Evolutionary conservation across 2,113 vertebrate genomes (phyloP).

Genomic region (Pitta sordida): DNA sequence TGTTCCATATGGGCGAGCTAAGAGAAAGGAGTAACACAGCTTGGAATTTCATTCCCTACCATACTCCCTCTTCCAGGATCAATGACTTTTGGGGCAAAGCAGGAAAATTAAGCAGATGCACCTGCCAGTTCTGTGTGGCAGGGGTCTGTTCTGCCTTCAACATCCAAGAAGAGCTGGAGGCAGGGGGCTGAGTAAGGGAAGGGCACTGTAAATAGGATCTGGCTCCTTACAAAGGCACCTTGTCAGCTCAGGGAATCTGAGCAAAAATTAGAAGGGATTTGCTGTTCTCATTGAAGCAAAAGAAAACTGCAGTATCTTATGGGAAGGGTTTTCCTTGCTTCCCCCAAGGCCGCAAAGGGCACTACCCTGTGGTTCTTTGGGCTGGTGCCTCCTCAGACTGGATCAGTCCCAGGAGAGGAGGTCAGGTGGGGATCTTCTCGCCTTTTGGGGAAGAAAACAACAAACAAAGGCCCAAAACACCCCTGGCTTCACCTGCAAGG

Average conservation of each 20-base stretch:
- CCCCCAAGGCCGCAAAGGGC: neutral
- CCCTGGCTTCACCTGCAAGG: neutral
- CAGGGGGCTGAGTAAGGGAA: neutral
- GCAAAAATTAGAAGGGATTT: neutral
- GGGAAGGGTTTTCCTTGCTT: neutral
- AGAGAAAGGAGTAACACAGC: slow-evolving; percentile 14
- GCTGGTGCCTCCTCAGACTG: neutral
- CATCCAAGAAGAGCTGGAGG: neutral
- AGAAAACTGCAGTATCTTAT: neutral
- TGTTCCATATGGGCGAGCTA: neutral
- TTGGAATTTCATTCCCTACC: neutral
- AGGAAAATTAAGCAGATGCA: neutral
- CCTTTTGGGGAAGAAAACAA: neutral
- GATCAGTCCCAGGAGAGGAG: neutral
- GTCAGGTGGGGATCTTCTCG: neutral
- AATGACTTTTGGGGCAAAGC: neutral
- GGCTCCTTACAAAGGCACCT: neutral
- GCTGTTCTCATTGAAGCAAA: neutral
- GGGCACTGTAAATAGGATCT: neutral
- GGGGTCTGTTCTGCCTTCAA: neutral
- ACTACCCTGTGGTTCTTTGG: rapidly evolving
- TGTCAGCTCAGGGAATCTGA: neutral
- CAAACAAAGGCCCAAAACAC: neutral
- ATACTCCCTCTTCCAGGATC: neutral
- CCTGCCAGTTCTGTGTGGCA: rapidly evolving